Evolutionary conservation across 2,797 vertebrate genomes (phyloP), one percentile per base, ranked within the genome.

Genomic region (Phalanger gymnotis): DNA sequence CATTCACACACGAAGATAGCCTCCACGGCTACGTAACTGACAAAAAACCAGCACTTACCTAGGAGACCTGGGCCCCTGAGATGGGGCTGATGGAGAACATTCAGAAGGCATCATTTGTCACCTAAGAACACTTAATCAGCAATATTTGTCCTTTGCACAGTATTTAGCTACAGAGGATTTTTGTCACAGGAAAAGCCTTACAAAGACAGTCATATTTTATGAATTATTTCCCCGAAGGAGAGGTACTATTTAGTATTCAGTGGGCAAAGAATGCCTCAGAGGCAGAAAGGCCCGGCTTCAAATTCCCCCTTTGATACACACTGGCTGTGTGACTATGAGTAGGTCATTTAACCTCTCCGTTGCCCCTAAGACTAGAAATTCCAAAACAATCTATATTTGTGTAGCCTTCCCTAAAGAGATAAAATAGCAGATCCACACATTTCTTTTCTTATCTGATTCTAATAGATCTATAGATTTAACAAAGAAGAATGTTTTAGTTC

Each of bases 31-130:
- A 34, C 0, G 28, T 30, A 31, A 90, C 53, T 53, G 90, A 54
- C 53, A 90, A 90, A n/a, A 90, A 90, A 90, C 51, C 34, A 54
- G 13, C 81, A 94, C 94, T 90, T 92, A 97, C 93, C 97, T 90
- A 56, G 53, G 9, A 87, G 73, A 81, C 47, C 40, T 51, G 66
- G 66, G 51, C 57, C 55, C 28, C 10, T 0, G 16, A 90, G 19
- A 25, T 1, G 28, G 28, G 58, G 52, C 53, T 81, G 10, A 55
- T 6, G 91, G 66, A 90, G n/a, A 87, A 57, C n/a, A 9, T 9
- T 0, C 47, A 73, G 73, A 53, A 91, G 94, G 92, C 56, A 28
- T 10, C 34, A 52, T 30, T 25, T 92, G 91, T 94, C 53, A 55
- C 90, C 90, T 16, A 40, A 73, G 90, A 73, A 95, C 5, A 87